Conservation (phyloP, 2,113 vertebrate genomes). For the Struthio camelus region DNA sequence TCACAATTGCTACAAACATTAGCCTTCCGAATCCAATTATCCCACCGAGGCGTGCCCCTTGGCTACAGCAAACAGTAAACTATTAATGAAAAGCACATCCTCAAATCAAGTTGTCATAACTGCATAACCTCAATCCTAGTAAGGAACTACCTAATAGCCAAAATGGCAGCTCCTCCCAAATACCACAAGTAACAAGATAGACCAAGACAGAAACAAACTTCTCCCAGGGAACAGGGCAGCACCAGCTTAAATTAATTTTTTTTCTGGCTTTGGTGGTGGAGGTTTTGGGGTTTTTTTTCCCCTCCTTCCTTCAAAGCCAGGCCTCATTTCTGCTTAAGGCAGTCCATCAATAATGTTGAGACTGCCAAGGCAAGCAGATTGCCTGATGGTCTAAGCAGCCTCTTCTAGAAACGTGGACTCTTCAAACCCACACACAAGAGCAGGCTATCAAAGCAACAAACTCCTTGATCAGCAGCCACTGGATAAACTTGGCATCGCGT, state of each 20-base stretch:
- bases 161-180: fast-evolving
- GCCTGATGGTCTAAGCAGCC: not conserved
- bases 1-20: not conserved
- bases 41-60: not conserved
- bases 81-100: not conserved
- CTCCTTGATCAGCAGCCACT: not conserved
- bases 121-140: not conserved
- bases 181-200: not conserved
- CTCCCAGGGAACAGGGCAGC: not conserved
- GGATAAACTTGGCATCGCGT: fast-evolving
- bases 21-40: not conserved
- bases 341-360: not conserved
- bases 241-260: not conserved
- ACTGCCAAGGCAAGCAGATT: not conserved
- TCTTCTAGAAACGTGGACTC: not conserved
- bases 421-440: not conserved
- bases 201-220: not conserved
- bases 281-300: not conserved
- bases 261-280: not conserved
- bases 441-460: not conserved
- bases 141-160: not conserved
- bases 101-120: not conserved
- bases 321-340: not conserved
- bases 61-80: not conserved
- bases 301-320: not conserved